Percentiles rank a stretch among this genome's conserved stretches.
Evolutionary conservation across 2,797 vertebrate genomes (phyloP).

Genomic region (Gambusia yucatana): DNA sequence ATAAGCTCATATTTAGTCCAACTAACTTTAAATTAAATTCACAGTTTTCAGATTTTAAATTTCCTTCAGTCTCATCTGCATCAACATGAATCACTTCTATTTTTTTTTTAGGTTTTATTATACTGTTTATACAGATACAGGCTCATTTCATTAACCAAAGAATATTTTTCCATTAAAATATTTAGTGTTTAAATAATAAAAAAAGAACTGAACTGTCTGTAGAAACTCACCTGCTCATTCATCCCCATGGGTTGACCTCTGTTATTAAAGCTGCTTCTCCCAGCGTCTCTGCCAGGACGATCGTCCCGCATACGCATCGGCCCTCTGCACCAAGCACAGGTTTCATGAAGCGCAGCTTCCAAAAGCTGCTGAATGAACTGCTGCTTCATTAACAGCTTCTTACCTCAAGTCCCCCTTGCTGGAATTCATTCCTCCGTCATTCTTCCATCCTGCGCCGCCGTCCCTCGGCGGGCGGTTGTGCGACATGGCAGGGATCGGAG

Average conservation of each 20-base stretch:
- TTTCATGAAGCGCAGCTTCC: slow-evolving; percentile 1
- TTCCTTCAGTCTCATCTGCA: background rate
- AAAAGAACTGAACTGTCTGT: background rate
- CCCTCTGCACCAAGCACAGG: slow-evolving; percentile 59
- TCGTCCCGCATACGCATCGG: slow-evolving; percentile 85
- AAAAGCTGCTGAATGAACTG: background rate
- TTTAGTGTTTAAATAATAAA: background rate
- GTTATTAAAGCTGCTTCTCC: slow-evolving; percentile 86
- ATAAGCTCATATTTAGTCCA: background rate
- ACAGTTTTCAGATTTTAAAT: background rate
- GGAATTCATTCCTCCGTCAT: slow-evolving; percentile 82
- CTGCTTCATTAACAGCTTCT: background rate
- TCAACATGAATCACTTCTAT: background rate
- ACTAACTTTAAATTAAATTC: background rate
- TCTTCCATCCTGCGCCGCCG: slow-evolving; percentile 89
- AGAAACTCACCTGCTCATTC: slow-evolving; percentile 84
- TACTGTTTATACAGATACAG: background rate
- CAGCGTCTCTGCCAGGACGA: slow-evolving; percentile 89
- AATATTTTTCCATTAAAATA: background rate
- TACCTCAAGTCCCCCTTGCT: slow-evolving; percentile 93
- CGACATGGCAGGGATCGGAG: slow-evolving; percentile 79
- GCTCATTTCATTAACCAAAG: background rate
- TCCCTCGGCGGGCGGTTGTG: slow-evolving; percentile 89
- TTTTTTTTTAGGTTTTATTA: background rate
- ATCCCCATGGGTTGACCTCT: slow-evolving; percentile 86